Base-by-base conservation (phyloP, 1,140 invertebrate genomes). In the Brachionus koreanus region DNA sequence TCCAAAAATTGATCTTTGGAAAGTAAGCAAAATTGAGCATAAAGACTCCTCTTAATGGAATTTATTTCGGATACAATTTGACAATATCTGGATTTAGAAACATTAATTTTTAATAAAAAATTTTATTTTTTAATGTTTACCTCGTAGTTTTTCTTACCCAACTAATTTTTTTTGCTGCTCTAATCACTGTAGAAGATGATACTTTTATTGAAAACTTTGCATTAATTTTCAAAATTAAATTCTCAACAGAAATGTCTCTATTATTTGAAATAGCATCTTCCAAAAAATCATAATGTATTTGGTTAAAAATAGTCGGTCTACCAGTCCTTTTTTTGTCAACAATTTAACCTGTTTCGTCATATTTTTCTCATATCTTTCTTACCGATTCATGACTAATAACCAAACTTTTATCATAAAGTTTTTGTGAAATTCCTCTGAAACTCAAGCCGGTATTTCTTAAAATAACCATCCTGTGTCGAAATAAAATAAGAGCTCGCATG, bases 191-290 rank as follows among this genome's bases (percentile, higher is more conserved):
- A 12, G 42, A 46, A 46, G 12, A 46, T 46, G 61, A 65, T 7
- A 33, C 25, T 65, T 65, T 65, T 33, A 65, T 65, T 33, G 33
- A 65, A 35, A 65, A 65, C 33, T 65, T 65, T 35, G 33, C 7
- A 65, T 35, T 65, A 33, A 65, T 65, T 65, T 65, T 65, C 61
- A 65, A 33, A 65, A 65, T 33, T 65, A 65, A 65, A 65, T 61
- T 35, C 61, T 65, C 25, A 65, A 33, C 33, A 13, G 61, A 33
- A 65, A 65, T 65, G 5, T 65, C 61, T 65, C 61, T 65, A 65
- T 65, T 65, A 35, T 65, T 65, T 65, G 61, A 65, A 35, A 65
- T 29, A 65, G 61, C 33, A 29, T 65, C 61, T 35, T 65, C 61
- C 25, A 65, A 65, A 65, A 65, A 65, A 65, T 65, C 61, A 65